A percentile compares a stretch with the other conserved stretches of the same genome.
Evolutionary conservation across 2,113 vertebrate species (phyloP).

Genomic region (Oreamnos americanus): DNA sequence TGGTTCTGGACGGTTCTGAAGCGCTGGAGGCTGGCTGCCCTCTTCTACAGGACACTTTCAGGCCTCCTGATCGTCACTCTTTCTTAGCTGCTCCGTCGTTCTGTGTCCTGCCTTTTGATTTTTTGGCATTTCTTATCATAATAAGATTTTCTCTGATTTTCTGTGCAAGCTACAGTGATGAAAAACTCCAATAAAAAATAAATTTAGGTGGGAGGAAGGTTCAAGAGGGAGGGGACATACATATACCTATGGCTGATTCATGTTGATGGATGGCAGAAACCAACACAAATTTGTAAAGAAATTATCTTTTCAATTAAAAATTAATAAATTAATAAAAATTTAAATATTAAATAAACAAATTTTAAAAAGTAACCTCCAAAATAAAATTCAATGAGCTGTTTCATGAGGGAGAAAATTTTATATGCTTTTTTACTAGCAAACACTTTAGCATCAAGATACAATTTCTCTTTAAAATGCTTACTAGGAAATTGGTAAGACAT

Average conservation of each 20-base stretch:
- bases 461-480: neutral
- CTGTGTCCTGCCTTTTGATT: neutral
- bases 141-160: neutral
- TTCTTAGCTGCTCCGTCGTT: neutral
- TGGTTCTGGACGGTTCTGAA: neutral
- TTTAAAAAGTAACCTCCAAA: neutral
- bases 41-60: neutral
- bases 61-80: neutral
- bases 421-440: neutral
- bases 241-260: neutral
- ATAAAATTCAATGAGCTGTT: neutral
- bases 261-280: neutral
- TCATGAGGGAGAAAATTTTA: neutral
- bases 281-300: neutral
- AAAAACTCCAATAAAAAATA: neutral
- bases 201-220: neutral
- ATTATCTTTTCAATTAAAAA: neutral
- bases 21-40: too few relatives aligned
- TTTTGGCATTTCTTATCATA: neutral
- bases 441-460: neutral
- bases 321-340: neutral
- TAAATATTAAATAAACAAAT: neutral
- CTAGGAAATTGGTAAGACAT: neutral
- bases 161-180: neutral
- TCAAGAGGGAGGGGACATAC: neutral